Conservation (phyloP, 1,140 invertebrate species). For the Diachasmimorpha longicaudata region DNA sequence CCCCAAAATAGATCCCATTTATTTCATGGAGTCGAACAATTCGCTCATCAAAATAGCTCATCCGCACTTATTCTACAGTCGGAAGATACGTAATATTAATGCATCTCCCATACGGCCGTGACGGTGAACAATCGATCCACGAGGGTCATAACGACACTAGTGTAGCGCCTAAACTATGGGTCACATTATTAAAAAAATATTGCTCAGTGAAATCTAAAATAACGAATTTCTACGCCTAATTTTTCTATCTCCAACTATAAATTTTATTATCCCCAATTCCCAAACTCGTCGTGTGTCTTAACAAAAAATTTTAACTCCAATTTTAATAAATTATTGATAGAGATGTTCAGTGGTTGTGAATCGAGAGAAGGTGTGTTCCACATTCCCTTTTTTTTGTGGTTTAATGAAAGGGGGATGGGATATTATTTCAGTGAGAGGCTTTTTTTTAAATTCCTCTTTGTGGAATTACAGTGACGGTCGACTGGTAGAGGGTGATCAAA, state of each 20-base stretch:
- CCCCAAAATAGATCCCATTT: neutral
- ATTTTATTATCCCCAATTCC: no score
- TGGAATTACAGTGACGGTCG: slow-evolving; percentile 74
- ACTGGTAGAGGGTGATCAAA: slow-evolving; percentile 84
- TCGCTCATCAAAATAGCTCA: neutral
- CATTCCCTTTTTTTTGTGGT: neutral
- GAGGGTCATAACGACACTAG: slow-evolving; percentile 16
- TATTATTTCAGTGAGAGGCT: neutral
- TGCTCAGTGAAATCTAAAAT: neutral
- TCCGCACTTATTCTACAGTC: neutral
- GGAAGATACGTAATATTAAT: neutral
- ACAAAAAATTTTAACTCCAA: neutral
- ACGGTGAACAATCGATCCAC: slow-evolving; percentile 14
- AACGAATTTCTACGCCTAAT: neutral
- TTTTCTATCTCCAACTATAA: no score
- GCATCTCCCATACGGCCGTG: neutral
- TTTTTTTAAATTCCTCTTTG: neutral
- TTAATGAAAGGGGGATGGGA: neutral
- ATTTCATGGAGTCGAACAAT: neutral
- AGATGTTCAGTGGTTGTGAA: neutral
- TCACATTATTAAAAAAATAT: neutral
- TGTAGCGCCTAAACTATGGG: neutral
- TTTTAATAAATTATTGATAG: neutral
- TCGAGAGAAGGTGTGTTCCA: neutral
- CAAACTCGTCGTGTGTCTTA: neutral